Percentiles rank a stretch among this genome's conserved stretches.
phyloP scores from a whole-genome alignment of 1,140 invertebrate species.

The Antheraea mylitta region DNA sequence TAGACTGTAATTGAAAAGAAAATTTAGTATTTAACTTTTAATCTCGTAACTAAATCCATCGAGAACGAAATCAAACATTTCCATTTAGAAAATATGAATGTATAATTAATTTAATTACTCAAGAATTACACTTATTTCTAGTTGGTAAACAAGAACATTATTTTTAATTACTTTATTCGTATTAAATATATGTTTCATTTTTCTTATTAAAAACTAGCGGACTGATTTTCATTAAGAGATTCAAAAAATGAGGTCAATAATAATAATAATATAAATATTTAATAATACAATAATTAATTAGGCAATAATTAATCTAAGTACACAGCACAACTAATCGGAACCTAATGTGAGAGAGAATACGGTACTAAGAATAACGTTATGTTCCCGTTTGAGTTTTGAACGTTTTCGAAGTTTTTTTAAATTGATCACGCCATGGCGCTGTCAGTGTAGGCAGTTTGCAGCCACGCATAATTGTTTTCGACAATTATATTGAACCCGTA shows the following conservation, averaged over 20 bases:
- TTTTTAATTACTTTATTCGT: constrained; percentile 19
- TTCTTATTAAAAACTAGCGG: constrained; percentile 64
- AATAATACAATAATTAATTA: constrained; percentile 33
- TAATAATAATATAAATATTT: constrained; percentile 20
- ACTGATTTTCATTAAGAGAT: constrained; percentile 67
- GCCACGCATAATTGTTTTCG: background rate
- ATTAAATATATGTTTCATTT: constrained; percentile 54
- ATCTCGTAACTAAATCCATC: no score
- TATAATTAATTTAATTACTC: constrained; percentile 5
- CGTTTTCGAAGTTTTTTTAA: constrained; percentile 26
- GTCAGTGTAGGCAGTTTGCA: background rate
- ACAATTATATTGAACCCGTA: background rate
- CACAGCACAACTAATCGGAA: constrained; percentile 75
- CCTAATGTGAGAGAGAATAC: constrained; percentile 63
- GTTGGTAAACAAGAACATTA: constrained; percentile 24
- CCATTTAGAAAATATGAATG: no score
- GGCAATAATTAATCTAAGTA: constrained; percentile 72
- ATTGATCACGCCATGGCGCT: background rate
- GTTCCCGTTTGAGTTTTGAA: constrained; percentile 47
- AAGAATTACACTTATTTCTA: constrained; percentile 21
- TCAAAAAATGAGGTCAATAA: constrained; percentile 64
- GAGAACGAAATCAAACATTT: no score
- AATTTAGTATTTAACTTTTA: background rate
- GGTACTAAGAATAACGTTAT: constrained; percentile 58
- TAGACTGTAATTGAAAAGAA: no score